Percentiles rank a stretch among this genome's conserved stretches.
Conservation (phyloP, 2,888 invertebrate genomes). For the Drosophila testacea region DNA sequence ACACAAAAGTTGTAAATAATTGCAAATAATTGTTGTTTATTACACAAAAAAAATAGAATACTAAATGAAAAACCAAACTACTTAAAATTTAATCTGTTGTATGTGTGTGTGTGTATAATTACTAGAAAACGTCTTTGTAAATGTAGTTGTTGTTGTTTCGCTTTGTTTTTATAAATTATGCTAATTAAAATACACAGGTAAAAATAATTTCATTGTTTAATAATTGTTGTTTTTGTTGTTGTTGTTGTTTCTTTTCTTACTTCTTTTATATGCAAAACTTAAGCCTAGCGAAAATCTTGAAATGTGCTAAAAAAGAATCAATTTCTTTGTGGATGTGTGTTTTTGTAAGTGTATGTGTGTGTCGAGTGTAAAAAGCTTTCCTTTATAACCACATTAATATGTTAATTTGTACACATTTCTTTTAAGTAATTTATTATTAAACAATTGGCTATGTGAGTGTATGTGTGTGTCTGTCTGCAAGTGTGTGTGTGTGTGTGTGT, state of each 20-base stretch:
- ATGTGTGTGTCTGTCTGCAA: slow-evolving; percentile 27
- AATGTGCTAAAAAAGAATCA: slow-evolving; percentile 63
- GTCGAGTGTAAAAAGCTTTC: slow-evolving; percentile 64
- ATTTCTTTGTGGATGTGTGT: slow-evolving; percentile 47
- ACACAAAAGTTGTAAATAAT: slow-evolving; percentile 20
- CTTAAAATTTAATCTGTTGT: slow-evolving; percentile 63
- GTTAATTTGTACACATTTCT: slow-evolving; percentile 79
- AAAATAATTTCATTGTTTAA: slow-evolving; percentile 80
- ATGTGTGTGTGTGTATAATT: slow-evolving; percentile 43
- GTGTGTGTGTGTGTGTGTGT: slow-evolving; percentile 31
- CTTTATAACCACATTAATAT: slow-evolving; percentile 58
- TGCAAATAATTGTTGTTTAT: slow-evolving; percentile 68
- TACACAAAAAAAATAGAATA: slow-evolving; percentile 71
- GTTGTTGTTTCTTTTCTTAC: slow-evolving; percentile 30
- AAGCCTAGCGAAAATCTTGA: slow-evolving; percentile 70
- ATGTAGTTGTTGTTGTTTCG: slow-evolving; percentile 63
- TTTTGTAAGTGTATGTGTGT: slow-evolving; percentile 38
- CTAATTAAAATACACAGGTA: slow-evolving; percentile 81
- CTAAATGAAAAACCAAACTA: slow-evolving; percentile 78
- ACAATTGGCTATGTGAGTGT: slow-evolving; percentile 77
- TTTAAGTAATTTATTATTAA: slow-evolving; percentile 73
- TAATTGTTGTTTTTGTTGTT: slow-evolving; percentile 59
- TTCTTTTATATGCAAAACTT: slow-evolving; percentile 52
- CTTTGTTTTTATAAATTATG: slow-evolving; percentile 64
- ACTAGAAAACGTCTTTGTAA: slow-evolving; percentile 81